A percentile compares a stretch with the other conserved stretches of the same genome.
phyloP scores from a whole-genome alignment of 2,113 vertebrate species.

The Jacana jacana region DNA sequence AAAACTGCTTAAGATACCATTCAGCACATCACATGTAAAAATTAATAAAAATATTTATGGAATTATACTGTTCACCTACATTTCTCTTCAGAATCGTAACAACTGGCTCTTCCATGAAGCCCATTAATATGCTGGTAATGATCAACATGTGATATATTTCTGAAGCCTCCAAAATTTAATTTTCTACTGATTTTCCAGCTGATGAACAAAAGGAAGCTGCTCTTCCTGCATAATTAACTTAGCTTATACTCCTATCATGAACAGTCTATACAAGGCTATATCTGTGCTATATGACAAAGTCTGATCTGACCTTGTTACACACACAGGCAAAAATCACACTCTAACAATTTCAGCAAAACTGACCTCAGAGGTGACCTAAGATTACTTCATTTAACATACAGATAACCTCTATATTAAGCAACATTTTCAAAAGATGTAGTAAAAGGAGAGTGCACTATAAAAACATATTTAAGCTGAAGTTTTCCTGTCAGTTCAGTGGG shows the following conservation, averaged over 20 bases:
- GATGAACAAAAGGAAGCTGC: constrained; percentile 12
- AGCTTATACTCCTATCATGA: background rate
- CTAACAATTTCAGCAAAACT: background rate
- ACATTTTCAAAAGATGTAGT: background rate
- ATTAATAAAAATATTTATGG: background rate
- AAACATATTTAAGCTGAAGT: background rate
- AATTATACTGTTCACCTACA: background rate
- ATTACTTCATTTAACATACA: background rate
- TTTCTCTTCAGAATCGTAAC: background rate
- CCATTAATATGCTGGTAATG: constrained; percentile 11
- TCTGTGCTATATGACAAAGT: background rate
- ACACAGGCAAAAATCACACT: background rate
- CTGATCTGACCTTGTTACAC: background rate
- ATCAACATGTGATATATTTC: background rate
- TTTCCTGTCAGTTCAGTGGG: background rate
- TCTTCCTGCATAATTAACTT: constrained; percentile 17
- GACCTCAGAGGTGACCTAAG: background rate
- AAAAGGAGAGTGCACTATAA: background rate
- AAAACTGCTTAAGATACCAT: background rate
- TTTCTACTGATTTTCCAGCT: constrained; percentile 25
- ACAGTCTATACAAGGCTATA: background rate
- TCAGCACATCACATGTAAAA: background rate
- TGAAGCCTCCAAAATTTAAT: constrained; percentile 9
- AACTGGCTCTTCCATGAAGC: background rate
- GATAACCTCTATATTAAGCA: background rate